Percentiles rank a stretch among this genome's conserved stretches.
phyloP scores from a whole-genome alignment of 2,113 vertebrate genomes.

The Ciconia boyciana region DNA sequence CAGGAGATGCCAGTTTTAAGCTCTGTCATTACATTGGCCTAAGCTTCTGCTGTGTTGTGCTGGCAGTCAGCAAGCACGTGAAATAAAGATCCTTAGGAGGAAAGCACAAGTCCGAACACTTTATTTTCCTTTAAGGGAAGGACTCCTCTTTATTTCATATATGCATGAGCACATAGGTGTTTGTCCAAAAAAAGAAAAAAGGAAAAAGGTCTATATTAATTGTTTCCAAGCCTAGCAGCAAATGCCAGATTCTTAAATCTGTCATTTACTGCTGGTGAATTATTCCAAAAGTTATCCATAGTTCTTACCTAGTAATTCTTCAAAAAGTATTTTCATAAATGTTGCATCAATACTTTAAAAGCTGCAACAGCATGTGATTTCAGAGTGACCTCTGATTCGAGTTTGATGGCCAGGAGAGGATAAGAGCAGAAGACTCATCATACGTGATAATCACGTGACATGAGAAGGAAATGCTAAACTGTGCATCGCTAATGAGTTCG shows the following conservation, averaged over 20 bases:
- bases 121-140: background rate
- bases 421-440: background rate
- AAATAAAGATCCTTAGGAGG: background rate
- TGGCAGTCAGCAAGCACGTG: background rate
- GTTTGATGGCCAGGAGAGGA: background rate
- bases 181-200: background rate
- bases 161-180: background rate
- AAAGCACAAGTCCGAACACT: background rate
- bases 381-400: background rate
- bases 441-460: background rate
- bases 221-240: background rate
- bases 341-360: background rate
- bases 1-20: background rate
- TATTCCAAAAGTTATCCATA: background rate
- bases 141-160: background rate
- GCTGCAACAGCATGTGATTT: background rate
- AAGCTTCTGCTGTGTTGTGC: background rate
- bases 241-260: background rate
- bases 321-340: constrained; percentile 3
- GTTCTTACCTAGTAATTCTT: background rate
- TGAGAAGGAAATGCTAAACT: background rate
- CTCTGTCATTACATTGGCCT: background rate
- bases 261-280: background rate
- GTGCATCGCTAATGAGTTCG: rapidly evolving
- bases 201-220: background rate